These are phyloP conservation scores for Oryzias sinensis DNA, from an alignment of 2,797 vertebrate species.

Conservation along the genomic window DNA sequence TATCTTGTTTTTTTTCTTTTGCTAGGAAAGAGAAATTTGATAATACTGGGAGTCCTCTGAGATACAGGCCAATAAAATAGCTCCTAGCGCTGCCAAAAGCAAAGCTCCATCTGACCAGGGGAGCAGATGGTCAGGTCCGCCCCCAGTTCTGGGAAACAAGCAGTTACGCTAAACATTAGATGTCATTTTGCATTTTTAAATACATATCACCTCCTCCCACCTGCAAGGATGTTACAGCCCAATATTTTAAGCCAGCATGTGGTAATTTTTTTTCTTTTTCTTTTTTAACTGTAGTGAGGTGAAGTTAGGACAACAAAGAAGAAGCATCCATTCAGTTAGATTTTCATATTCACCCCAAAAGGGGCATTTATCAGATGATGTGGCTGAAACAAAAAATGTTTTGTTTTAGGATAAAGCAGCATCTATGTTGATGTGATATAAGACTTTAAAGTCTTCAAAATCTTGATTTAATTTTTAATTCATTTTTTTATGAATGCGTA, in stretches of 20 bases:
- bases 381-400: too few species aligned
- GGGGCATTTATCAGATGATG: neutral
- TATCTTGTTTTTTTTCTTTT: too few species aligned
- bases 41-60: conserved; percentile 87
- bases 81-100: conserved; percentile 85
- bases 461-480: too few species aligned
- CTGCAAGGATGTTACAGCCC: conserved; percentile 70
- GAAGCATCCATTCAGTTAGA: conserved; percentile 6
- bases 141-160: conserved; percentile 71
- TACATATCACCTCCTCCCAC: conserved; percentile 69
- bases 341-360: conserved; percentile 1
- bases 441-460: too few species aligned
- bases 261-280: conserved; percentile 57
- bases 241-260: conserved; percentile 59
- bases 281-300: conserved; percentile 51
- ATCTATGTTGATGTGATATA: too few species aligned
- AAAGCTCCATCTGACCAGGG: conserved; percentile 80
- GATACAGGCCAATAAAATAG: conserved; percentile 85
- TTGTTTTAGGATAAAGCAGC: too few species aligned
- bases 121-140: conserved; percentile 81
- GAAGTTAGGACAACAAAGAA: conserved; percentile 20
- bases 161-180: conserved; percentile 74
- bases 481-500: too few species aligned
- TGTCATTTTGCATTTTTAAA: conserved; percentile 82
- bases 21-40: conserved; percentile 84